phyloP scores from a whole-genome alignment of 1,140 invertebrate genomes.

The Ceratosolen solmsi region DNA sequence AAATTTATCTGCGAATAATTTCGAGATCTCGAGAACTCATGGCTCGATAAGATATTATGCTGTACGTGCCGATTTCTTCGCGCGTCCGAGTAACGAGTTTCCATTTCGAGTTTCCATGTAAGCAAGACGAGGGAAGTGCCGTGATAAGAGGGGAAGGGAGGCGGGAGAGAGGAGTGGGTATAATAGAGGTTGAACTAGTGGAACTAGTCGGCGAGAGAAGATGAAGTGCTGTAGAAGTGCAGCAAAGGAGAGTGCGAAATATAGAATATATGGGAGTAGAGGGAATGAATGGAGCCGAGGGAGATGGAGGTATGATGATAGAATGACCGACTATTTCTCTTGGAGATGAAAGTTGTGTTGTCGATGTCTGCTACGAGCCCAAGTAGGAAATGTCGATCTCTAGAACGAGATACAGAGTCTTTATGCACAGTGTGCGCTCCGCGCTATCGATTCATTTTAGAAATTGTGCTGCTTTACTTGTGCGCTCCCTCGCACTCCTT shows the following conservation, averaged over 20 bases:
- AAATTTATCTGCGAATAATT: too few species aligned
- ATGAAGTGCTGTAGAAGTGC: slow-evolving; percentile 49
- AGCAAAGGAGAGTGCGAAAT: slow-evolving; percentile 46
- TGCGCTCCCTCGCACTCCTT: neutral
- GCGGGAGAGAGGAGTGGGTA: neutral
- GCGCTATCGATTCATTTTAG: slow-evolving; percentile 21
- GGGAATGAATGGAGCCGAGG: slow-evolving; percentile 27
- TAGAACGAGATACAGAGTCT: slow-evolving; percentile 39
- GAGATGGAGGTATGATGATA: slow-evolving; percentile 26
- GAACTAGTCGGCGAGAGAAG: slow-evolving; percentile 32
- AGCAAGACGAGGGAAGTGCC: neutral
- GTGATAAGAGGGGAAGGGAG: neutral
- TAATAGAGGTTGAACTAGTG: slow-evolving; percentile 32
- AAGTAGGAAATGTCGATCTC: slow-evolving; percentile 45
- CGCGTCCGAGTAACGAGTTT: neutral
- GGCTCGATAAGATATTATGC: too few species aligned
- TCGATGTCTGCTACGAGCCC: slow-evolving; percentile 21
- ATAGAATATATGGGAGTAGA: slow-evolving; percentile 22
- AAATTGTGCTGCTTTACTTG: slow-evolving; percentile 24
- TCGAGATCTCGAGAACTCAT: too few species aligned
- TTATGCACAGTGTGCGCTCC: slow-evolving; percentile 16
- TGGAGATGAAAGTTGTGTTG: slow-evolving; percentile 48
- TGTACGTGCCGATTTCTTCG: neutral
- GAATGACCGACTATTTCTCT: slow-evolving; percentile 35
- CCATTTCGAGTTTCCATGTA: slow-evolving; percentile 24